These are phyloP conservation scores for Papilio machaon DNA, from an alignment of 1,140 invertebrate genomes.

Conservation along the genomic window DNA sequence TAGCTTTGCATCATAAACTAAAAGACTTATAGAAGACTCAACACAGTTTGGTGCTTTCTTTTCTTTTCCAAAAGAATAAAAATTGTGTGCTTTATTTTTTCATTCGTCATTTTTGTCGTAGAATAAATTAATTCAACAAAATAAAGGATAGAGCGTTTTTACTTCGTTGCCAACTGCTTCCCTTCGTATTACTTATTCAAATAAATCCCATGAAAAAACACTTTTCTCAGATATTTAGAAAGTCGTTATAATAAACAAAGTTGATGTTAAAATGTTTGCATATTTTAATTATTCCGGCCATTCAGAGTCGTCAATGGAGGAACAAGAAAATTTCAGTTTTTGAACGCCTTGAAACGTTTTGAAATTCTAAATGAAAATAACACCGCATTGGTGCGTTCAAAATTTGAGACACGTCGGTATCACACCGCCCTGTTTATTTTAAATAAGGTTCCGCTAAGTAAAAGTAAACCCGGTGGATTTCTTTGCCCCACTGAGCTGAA, in stretches of 20 bases:
- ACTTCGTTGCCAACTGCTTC: neutral
- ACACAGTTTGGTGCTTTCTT: neutral
- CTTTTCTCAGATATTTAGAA: slow-evolving; percentile 16
- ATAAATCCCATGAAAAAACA: neutral
- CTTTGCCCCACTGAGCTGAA: slow-evolving; percentile 64
- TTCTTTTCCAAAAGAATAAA: neutral
- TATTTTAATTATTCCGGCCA: slow-evolving; percentile 33
- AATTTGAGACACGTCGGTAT: slow-evolving; percentile 73
- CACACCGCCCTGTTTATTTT: slow-evolving; percentile 78
- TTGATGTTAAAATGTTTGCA: slow-evolving; percentile 26
- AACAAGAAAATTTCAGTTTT: slow-evolving; percentile 36
- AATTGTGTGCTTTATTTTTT: too few relatives aligned
- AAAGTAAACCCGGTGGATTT: slow-evolving; percentile 73
- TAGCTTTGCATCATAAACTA: neutral
- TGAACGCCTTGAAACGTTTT: slow-evolving; percentile 48
- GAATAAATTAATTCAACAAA: neutral
- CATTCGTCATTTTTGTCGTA: neutral
- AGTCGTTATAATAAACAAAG: slow-evolving; percentile 26
- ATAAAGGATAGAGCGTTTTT: neutral
- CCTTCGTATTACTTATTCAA: neutral
- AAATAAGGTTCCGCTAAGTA: slow-evolving; percentile 78
- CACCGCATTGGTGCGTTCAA: slow-evolving; percentile 58
- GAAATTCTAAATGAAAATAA: slow-evolving; percentile 66
- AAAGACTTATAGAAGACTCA: neutral
- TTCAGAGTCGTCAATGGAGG: slow-evolving; percentile 34